Conservation (phyloP, 2,888 invertebrate genomes). For the Phaonia tiefii region DNA sequence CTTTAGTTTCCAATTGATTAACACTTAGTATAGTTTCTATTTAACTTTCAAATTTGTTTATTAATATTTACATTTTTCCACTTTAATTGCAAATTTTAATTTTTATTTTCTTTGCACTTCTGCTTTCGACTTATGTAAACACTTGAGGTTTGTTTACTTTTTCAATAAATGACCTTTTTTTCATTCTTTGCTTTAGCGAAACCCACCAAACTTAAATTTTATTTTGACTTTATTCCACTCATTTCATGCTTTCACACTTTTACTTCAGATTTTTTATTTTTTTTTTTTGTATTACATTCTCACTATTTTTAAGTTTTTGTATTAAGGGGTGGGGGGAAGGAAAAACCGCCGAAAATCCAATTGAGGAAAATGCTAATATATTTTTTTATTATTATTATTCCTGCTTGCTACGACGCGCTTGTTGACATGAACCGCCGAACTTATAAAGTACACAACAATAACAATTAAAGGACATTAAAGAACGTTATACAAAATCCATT, state of each 20-base stretch:
- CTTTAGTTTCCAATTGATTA: not conserved
- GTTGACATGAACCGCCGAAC: conserved; percentile 33
- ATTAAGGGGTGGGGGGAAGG: not conserved
- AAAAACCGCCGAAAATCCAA: not conserved
- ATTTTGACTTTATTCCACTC: conserved; percentile 9
- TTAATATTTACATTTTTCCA: too few species aligned
- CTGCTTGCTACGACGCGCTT: not conserved
- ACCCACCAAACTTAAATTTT: conserved; percentile 7
- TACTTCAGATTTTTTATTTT: conserved; percentile 15
- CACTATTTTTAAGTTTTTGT: not conserved
- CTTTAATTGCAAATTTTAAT: too few species aligned
- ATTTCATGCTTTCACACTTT: conserved; percentile 28
- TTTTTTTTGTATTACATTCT: not conserved
- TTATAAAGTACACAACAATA: conserved; percentile 32
- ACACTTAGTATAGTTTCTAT: not conserved
- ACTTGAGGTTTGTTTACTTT: conserved; percentile 22
- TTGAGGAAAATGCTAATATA: conserved; percentile 23
- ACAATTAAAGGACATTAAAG: conserved; percentile 33
- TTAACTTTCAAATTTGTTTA: too few species aligned
- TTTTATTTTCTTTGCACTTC: too few species aligned
- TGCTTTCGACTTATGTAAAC: too few species aligned
- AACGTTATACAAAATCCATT: conserved; percentile 50
- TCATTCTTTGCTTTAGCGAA: conserved; percentile 10
- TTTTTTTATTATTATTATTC: too few species aligned
- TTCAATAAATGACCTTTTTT: conserved; percentile 31